Evolutionary conservation across 2,113 vertebrate genomes (phyloP), one percentile per base, ranked within the genome.

Genomic region (Neolamprologus devosi): DNA sequence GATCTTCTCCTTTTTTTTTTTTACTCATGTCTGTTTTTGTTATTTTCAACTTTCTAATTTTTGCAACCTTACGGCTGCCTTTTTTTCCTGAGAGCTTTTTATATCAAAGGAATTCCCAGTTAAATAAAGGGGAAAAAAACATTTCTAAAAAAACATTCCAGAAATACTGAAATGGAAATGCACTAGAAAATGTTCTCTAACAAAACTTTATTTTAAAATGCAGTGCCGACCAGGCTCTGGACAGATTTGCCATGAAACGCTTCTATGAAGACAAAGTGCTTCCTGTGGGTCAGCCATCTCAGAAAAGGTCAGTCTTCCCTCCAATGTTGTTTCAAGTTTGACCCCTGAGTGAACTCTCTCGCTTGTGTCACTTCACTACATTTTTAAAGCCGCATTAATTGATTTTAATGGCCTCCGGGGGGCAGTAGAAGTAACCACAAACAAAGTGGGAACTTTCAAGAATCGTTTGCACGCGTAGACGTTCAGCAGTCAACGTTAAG

Each of bases 181-280:
- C 3, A 47, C 40, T 75, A 47, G 21, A 81, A 81, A 26, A 42
- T 60, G 16, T 45, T 65, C 60, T 40, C 28, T 82, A 8, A 51
- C 21, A 23, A 78, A 6, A 45, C 54, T 33, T 81, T 90, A 6
- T 90, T 82, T 92, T 30, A 0, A 21, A 28, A 23, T 87, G 5
- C 95, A 99, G 99, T 7, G 99, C 98, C 0, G 97, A 98, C 91
- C 99, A 99, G 94, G 99, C 99, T 87, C 96, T 99, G 95, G 99
- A 99, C 96, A 97, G 98, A 42, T 99, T 99, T 93, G 99, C 99
- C 89, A 99, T 99, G 99, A 99, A 98, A 93, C 97, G 98, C 23
- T 99, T 99, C 95, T 99, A 99, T 21, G 99, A 99, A 95, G 98
- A 99, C 95, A 99, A 99, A 96, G 97, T 99, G 47, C 97, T 98